Evolutionary conservation across 2,113 vertebrate genomes (phyloP).

Genomic region (Poeciliopsis retropinna): DNA sequence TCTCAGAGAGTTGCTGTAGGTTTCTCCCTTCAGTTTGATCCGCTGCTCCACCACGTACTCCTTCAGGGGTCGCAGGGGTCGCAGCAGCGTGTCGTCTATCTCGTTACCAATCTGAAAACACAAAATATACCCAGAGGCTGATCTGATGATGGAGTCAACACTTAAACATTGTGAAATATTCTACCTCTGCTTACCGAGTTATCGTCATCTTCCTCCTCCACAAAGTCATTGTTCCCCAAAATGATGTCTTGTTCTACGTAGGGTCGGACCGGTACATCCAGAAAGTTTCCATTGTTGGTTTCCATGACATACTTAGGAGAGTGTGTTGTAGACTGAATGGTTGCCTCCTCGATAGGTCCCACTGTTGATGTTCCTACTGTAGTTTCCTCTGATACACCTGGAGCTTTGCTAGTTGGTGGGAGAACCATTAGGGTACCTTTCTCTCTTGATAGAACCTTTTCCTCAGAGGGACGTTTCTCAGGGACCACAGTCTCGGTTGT

Average conservation of each 20-base stretch:
- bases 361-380: conserved; percentile 51
- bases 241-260: conserved; percentile 12
- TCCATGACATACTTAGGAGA: conserved; percentile 41
- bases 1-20: conserved; percentile 82
- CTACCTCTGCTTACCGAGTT: conserved; percentile 56
- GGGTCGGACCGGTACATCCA: conserved; percentile 14
- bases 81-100: conserved; percentile 78
- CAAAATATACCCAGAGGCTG: neutral
- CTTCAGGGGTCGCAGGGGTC: conserved; percentile 62
- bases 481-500: too few relatives aligned
- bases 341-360: conserved; percentile 27
- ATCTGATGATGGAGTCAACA: neutral
- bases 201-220: conserved; percentile 38
- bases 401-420: neutral
- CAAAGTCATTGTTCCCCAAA: conserved; percentile 53
- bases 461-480: neutral
- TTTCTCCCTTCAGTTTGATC: conserved; percentile 83
- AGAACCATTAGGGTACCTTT: neutral
- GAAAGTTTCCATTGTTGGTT: conserved; percentile 72
- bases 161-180: neutral
- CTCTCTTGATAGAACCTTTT: neutral
- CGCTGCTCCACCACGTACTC: conserved; percentile 90
- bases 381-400: conserved; percentile 33
- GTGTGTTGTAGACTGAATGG: neutral
- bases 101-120: conserved; percentile 86